Base-by-base conservation (phyloP, 2,888 invertebrate genomes). In the Lithosia quadra region DNA sequence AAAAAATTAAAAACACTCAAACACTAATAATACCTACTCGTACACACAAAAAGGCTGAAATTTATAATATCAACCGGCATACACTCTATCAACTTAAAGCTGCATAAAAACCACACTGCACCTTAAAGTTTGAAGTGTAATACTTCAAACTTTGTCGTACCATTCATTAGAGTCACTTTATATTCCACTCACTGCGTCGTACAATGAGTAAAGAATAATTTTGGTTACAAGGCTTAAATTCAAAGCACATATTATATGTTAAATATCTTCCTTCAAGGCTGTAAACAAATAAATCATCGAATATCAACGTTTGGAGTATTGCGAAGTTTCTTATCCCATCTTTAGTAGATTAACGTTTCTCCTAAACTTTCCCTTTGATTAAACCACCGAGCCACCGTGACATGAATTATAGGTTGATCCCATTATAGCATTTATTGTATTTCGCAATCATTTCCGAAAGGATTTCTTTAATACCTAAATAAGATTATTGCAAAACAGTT, bases 341-440 rank as follows among this genome's bases (percentile, higher is more conserved):
- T 88, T 90, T 87, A 88, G 86, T 83, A 88, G 87, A 89, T 90
- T 91, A 90, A 84, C 86, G 83, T 76, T 78, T 72, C 73, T 77
- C 84, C 71, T 73, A 85, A 90, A 92, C 82, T 90, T 91, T 83
- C 75, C 78, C 82, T 81, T 84, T 88, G 88, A 89, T 89, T 88
- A 88, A 89, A 88, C 86, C 87, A 89, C 78, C 87, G 79, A 82
- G 80, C 79, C 78, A 81, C 72, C 86, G 87, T 87, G 88, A 86
- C 84, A 78, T 83, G 88, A 90, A 88, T 90, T 87, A 85, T 85
- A 81, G 78, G 75, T 76, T 82, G 82, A 80, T 65, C 71, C 49
- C 7, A n/a, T 43, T 43, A 43, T 43, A 43, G 43, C 43, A 18
- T 43, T 49, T 49, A 49, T 43, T 43, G 43, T 43, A 43, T 65